Percentiles rank a stretch among this genome's conserved stretches.
Conservation (phyloP, 2,888 invertebrate species). For the Subacronicta megacephala region DNA sequence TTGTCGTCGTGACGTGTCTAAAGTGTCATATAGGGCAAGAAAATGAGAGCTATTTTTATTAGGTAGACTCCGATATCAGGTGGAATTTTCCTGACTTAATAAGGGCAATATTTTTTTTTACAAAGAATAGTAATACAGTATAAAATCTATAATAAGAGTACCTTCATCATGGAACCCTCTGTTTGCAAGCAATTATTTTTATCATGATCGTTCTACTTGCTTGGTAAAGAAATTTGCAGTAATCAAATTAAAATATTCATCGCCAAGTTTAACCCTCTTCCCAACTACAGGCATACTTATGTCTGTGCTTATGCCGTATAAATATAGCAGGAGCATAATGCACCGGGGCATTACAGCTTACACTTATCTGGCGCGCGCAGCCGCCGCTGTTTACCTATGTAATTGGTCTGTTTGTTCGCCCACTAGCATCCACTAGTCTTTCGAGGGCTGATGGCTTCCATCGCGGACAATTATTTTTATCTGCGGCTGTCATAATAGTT, state of each 20-base stretch:
- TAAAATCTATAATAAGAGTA: no score
- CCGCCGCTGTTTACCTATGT: conserved; percentile 34
- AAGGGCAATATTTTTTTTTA: no score
- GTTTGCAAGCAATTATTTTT: no score
- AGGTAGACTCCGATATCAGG: no score
- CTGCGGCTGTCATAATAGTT: conserved; percentile 3
- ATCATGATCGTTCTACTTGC: no score
- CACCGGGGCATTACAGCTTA: conserved; percentile 14
- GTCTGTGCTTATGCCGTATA: conserved; percentile 20
- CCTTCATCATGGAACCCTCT: no score
- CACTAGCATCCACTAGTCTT: not conserved
- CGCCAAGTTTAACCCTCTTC: not conserved
- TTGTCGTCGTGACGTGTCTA: no score
- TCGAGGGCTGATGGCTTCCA: conserved; percentile 6
- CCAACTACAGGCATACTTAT: conserved; percentile 3
- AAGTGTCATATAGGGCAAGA: no score
- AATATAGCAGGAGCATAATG: conserved; percentile 26
- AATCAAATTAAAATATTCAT: not conserved
- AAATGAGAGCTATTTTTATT: no score
- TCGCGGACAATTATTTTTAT: conserved; percentile 26
- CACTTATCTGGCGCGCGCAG: conserved; percentile 43
- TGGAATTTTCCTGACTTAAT: no score
- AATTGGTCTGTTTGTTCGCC: conserved; percentile 44
- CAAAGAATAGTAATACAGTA: no score
- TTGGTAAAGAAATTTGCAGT: no score